A percentile compares a stretch with the other conserved stretches of the same genome.
Conservation (phyloP, 1,140 invertebrate genomes). For the Trichonephila clavipes region DNA sequence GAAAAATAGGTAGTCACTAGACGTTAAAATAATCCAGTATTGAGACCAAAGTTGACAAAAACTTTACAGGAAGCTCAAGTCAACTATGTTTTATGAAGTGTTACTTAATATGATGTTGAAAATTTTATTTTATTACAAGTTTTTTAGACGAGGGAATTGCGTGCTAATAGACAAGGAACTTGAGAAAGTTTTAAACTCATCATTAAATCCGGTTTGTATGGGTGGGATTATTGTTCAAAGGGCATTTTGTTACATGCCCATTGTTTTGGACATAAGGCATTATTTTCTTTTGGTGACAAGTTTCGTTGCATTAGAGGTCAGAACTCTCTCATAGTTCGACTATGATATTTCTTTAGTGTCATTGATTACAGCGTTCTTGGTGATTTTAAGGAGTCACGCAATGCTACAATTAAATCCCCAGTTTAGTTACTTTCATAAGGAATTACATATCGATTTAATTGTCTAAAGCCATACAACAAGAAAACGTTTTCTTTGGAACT, state of each 20-base stretch:
- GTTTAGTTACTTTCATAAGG: not conserved
- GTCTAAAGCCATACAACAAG: no score
- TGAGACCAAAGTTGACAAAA: no score
- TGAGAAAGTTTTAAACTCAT: not conserved
- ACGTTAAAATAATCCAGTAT: no score
- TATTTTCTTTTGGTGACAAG: not conserved
- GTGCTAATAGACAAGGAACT: not conserved
- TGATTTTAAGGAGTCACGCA: not conserved
- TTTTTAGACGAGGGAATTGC: not conserved
- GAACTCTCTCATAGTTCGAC: not conserved
- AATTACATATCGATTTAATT: no score
- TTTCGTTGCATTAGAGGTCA: not conserved
- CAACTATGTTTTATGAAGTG: not conserved
- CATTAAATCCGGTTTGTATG: not conserved
- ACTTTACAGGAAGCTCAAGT: not conserved
- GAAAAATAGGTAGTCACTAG: no score
- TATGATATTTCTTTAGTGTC: not conserved
- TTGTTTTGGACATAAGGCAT: not conserved
- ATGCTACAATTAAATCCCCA: not conserved
- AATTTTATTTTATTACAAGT: not conserved
- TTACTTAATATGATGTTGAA: not conserved
- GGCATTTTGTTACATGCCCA: not conserved
- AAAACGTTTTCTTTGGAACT: no score
- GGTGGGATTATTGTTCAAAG: not conserved
- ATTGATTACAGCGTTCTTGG: not conserved